phyloP scores from a whole-genome alignment of 2,888 invertebrate species.

The Monoplex corrugatus region DNA sequence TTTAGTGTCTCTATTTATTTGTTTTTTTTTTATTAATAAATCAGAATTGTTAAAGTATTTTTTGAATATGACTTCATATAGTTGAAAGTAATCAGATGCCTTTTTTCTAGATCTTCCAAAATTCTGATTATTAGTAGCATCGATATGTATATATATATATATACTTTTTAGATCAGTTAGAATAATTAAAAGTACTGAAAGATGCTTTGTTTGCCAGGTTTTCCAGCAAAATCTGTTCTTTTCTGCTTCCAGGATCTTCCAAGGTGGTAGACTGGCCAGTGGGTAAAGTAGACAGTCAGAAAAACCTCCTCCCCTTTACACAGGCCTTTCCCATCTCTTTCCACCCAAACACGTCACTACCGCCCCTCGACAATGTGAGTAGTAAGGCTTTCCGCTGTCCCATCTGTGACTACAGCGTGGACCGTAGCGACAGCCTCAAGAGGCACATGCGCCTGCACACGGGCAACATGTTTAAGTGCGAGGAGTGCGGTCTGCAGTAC shows the following conservation, averaged over 20 bases:
- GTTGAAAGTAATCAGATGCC: no score
- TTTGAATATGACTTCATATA: no score
- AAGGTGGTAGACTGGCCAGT: background rate
- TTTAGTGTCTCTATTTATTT: no score
- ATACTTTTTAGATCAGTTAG: no score
- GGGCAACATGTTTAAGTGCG: conserved; percentile 42
- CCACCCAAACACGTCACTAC: background rate
- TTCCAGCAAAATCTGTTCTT: background rate
- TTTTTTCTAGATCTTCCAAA: no score
- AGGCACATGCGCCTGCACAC: conserved; percentile 41
- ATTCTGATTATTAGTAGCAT: no score
- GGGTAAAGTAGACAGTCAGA: conserved; percentile 18
- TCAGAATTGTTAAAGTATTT: no score
- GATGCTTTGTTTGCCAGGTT: no score
- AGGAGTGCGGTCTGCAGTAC: conserved; percentile 34
- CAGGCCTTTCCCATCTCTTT: background rate
- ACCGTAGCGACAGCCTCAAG: conserved; percentile 42
- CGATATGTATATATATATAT: no score
- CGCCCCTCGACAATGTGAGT: no score
- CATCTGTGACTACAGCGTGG: conserved; percentile 22
- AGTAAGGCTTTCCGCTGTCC: conserved; percentile 20
- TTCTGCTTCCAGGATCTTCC: conserved; percentile 16
- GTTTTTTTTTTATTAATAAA: no score
- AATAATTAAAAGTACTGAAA: no score
- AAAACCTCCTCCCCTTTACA: conserved; percentile 27